Conservation (phyloP, 2,888 invertebrate species). For the Cryptocephalus moraei region DNA sequence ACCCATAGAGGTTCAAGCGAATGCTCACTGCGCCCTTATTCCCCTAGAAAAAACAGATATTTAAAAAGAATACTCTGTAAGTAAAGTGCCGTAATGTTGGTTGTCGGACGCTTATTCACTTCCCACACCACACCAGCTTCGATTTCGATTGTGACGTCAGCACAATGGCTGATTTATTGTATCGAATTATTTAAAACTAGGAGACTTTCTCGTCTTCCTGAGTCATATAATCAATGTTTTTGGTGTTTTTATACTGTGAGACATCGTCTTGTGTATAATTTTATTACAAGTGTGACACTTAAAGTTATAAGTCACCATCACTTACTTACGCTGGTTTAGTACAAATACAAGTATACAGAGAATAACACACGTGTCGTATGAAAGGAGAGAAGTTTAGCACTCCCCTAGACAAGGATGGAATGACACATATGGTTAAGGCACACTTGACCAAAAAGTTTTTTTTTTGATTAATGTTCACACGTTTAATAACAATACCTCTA, state of each 20-base stretch:
- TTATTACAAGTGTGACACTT: too few species aligned
- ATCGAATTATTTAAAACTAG: too few species aligned
- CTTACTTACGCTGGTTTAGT: neutral
- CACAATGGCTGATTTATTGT: too few species aligned
- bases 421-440: conserved; percentile 46
- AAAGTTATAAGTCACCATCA: neutral
- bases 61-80: neutral
- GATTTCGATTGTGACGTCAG: too few species aligned
- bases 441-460: conserved; percentile 41
- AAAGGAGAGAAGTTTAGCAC: conserved; percentile 97
- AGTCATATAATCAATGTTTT: too few species aligned
- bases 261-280: too few species aligned
- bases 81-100: neutral
- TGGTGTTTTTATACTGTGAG: too few species aligned
- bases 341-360: too few species aligned
- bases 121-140: too few species aligned
- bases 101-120: too few species aligned
- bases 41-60: conserved; percentile 52
- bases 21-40: conserved; percentile 92
- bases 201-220: too few species aligned
- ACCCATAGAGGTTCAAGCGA: conserved; percentile 77
- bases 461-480: conserved; percentile 2
- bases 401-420: conserved; percentile 95
- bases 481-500: too few species aligned
- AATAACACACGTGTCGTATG: conserved; percentile 67